Percentiles rank a stretch among this genome's conserved stretches.
phyloP scores from a whole-genome alignment of 1,140 invertebrate species.

The Apis laboriosa region DNA sequence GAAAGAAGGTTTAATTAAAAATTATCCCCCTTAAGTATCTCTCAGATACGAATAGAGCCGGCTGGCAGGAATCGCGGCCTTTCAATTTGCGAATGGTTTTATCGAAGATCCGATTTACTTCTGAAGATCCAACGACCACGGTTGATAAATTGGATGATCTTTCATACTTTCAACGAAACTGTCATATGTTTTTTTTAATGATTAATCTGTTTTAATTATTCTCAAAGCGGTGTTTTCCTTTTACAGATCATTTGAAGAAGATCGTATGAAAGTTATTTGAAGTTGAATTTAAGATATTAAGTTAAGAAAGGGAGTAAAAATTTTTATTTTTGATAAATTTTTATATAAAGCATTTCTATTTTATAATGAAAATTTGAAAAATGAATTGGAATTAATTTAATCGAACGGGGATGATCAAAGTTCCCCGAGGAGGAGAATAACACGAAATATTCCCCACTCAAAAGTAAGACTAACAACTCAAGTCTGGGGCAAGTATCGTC shows the following conservation, averaged over 20 bases:
- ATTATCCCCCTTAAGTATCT: slow-evolving; percentile 20
- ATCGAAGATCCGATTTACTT: not conserved
- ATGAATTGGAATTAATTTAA: too few relatives aligned
- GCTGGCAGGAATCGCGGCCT: not conserved
- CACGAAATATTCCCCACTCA: not conserved
- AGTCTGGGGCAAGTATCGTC: slow-evolving; percentile 9
- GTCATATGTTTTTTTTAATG: not conserved
- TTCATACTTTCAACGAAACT: not conserved
- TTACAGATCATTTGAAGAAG: not conserved
- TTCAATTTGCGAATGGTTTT: not conserved
- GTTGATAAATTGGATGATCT: not conserved
- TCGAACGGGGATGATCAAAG: not conserved
- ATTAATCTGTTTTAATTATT: not conserved
- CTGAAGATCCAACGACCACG: not conserved
- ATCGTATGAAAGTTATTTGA: too few relatives aligned
- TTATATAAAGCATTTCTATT: not conserved
- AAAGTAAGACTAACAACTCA: slow-evolving; percentile 5
- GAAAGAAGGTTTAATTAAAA: slow-evolving; percentile 34
- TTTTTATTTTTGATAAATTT: too few relatives aligned
- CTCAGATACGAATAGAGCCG: not conserved
- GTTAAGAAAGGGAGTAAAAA: too few relatives aligned
- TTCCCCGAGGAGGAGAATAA: slow-evolving; percentile 4
- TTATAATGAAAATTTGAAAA: too few relatives aligned
- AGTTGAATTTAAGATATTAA: too few relatives aligned
- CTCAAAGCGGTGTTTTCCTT: not conserved